A percentile compares a stretch with the other conserved stretches of the same genome.
These are phyloP conservation scores for Dinomys branickii DNA, from an alignment of 2,113 vertebrate genomes.

Conservation along the genomic window DNA sequence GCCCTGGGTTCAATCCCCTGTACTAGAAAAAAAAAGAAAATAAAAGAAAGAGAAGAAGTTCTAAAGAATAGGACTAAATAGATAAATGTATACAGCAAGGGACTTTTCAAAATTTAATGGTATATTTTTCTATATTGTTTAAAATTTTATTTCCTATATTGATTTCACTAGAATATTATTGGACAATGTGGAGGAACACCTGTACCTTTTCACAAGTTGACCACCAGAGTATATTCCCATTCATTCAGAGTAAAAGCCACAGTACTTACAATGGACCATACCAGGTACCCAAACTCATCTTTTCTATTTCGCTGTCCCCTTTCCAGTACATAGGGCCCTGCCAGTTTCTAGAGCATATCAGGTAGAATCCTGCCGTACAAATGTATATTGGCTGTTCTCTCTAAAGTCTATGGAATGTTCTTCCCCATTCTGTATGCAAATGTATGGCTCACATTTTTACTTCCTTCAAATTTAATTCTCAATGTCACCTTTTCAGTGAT, in stretches of 20 bases:
- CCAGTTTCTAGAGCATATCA: not conserved
- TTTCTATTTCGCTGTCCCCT: not conserved
- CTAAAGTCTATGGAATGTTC: not conserved
- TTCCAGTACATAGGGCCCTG: not conserved
- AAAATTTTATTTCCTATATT: constrained; percentile 1
- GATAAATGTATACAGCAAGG: not conserved
- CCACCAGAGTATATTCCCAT: not conserved
- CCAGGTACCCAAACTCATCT: not conserved
- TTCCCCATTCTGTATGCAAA: not conserved
- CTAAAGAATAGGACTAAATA: not conserved
- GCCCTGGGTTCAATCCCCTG: not conserved
- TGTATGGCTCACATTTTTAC: not conserved
- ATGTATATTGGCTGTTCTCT: not conserved
- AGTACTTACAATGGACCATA: not conserved
- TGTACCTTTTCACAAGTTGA: constrained; percentile 27
- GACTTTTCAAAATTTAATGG: not conserved
- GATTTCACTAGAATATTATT: not conserved
- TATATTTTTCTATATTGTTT: not conserved
- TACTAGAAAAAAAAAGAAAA: not conserved
- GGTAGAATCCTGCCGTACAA: not conserved
- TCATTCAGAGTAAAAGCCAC: not conserved
- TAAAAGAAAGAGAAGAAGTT: not conserved
- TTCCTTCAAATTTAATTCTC: not conserved
- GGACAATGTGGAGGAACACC: not conserved
- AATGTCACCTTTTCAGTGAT: not conserved